Base-by-base conservation (phyloP, 2,113 vertebrate genomes). In the Vulpes ferrilata region DNA sequence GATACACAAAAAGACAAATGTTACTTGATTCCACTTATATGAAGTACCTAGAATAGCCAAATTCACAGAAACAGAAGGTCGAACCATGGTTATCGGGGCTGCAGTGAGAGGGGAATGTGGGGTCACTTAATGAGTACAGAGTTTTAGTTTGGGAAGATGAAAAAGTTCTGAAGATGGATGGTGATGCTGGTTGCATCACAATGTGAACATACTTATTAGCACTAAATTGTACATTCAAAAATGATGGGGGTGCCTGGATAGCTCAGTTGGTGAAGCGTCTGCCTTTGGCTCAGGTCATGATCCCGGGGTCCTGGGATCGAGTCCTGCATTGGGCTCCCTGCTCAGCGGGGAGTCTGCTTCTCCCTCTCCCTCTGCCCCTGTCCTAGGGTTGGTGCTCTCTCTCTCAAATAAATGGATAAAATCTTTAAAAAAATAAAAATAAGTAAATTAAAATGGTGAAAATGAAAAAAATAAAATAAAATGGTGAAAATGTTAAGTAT, bases 61-160 rank as follows among this genome's bases (percentile, higher is more conserved):
- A 88, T 80, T 60, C 30, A 59, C 30, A 69, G 64, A 96, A 43
- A 73, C 25, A 85, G 17, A 93, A 80, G 67, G 57, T 65, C n/a
- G 8, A 95, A 71, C n/a, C 60, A 4, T 38, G 19, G 5, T 83
- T 79, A 84, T 5, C 17, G 25, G 38, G 27, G 32, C 62, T 88
- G 11, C 48, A n/a, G 17, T 25, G 16, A 80, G 62, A 76, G 64
- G 43, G 27, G 55, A 82, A 17, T 55, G 19, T 10, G 11, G 5
- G 57, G 7, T 88, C 93, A 53, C 84, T 93, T 76, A 92, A 67
- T 57, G 10, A 55, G 23, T 51, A 69, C 22, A 91, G 64, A 92
- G 27, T 69, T 95, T 93, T 71, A 85, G 23, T 91, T 91, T 87
- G 32, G 6, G 17, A 55, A 35, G 38, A 96, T 87, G 65, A 74